Conservation (phyloP, 2,113 vertebrate species). For the Chitala chitala region DNA sequence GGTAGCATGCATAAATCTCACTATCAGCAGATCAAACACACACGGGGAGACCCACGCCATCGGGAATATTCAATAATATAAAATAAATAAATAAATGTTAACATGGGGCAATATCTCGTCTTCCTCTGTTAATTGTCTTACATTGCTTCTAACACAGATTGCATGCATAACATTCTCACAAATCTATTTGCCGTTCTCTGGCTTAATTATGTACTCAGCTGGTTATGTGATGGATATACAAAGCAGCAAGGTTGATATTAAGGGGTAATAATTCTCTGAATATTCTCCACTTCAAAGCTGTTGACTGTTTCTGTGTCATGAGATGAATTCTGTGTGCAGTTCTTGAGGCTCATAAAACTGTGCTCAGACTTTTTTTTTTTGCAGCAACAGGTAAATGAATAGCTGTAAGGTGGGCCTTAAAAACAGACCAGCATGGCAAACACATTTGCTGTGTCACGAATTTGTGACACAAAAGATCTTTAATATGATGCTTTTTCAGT, state of each 20-base stretch:
- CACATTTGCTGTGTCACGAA: no score
- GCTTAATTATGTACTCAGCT: background rate
- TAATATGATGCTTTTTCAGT: no score
- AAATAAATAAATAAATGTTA: conserved; percentile 30
- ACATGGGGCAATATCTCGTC: conserved; percentile 10
- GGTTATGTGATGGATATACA: background rate
- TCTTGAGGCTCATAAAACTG: background rate
- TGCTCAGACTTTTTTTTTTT: background rate
- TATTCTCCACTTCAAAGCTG: background rate
- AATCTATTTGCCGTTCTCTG: background rate
- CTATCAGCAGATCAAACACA: conserved; percentile 65
- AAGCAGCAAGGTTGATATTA: no score
- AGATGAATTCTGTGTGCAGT: background rate
- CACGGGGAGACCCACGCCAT: conserved; percentile 38
- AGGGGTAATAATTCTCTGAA: background rate
- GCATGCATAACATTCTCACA: background rate
- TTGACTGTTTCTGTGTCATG: background rate
- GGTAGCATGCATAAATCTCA: conserved; percentile 87
- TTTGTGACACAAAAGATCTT: no score
- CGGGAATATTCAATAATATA: conserved; percentile 34
- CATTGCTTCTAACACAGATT: conserved; percentile 3
- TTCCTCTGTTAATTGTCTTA: conserved; percentile 16
- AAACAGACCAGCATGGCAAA: no score
- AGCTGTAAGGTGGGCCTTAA: no score
- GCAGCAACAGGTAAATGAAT: conserved; percentile 2